phyloP scores from a whole-genome alignment of 2,113 vertebrate genomes.

The Poeciliopsis occidentalis region DNA sequence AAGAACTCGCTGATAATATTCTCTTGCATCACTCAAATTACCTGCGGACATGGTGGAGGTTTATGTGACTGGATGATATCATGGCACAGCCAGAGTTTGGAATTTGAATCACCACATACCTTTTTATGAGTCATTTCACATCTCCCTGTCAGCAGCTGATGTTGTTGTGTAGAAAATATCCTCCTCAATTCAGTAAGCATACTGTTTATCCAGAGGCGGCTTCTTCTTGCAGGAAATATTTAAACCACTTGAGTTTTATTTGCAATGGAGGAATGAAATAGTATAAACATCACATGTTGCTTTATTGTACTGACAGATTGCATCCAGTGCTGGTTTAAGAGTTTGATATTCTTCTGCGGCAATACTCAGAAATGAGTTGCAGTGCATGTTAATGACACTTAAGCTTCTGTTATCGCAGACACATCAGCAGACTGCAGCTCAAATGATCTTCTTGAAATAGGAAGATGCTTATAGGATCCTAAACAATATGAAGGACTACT shows the following conservation, averaged over 20 bases:
- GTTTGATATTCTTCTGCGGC: constrained; percentile 28
- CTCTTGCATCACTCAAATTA: constrained; percentile 27
- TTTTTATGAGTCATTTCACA: constrained; percentile 40
- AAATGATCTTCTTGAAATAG: too few species aligned
- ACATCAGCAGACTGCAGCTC: constrained; percentile 18
- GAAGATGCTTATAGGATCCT: too few species aligned
- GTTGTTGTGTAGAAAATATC: constrained; percentile 13
- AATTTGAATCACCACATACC: constrained; percentile 32
- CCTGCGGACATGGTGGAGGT: constrained; percentile 7
- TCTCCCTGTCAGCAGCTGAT: constrained; percentile 26
- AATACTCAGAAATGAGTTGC: constrained; percentile 27
- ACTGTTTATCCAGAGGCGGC: constrained; percentile 23
- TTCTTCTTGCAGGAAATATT: constrained; percentile 16
- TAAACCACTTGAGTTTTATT: constrained; percentile 49
- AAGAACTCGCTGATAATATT: constrained; percentile 43
- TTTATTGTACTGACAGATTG: constrained; percentile 51
- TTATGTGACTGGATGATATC: constrained; percentile 35
- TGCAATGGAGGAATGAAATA: constrained; percentile 32
- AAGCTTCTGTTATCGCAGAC: constrained; percentile 23
- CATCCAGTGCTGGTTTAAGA: constrained; percentile 31
- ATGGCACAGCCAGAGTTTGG: constrained; percentile 19
- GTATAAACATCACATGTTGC: constrained; percentile 45
- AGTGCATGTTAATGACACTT: constrained; percentile 31
- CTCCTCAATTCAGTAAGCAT: constrained; percentile 34
- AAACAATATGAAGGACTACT: too few species aligned